Conservation (phyloP, 2,888 invertebrate genomes). For the Myathropa florea region DNA sequence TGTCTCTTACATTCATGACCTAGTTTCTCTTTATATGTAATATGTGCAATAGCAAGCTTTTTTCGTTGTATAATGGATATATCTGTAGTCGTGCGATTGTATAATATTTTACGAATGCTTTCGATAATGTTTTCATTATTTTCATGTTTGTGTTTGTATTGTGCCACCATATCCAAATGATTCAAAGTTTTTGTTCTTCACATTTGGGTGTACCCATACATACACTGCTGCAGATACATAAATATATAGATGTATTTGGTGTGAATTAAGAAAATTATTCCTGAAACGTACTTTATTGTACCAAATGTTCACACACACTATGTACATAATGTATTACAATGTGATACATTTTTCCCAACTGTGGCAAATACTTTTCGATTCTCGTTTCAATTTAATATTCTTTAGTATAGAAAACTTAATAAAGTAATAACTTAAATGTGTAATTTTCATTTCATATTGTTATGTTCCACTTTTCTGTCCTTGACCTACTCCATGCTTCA, state of each 20-base stretch:
- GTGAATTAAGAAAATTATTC: not conserved
- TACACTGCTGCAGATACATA: not conserved
- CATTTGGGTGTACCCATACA: not conserved
- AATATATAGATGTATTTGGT: not conserved
- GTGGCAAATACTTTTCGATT: slow-evolving; percentile 50
- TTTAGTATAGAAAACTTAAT: not conserved
- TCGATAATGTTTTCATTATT: slow-evolving; percentile 65
- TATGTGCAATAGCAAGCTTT: slow-evolving; percentile 66
- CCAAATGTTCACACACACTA: not conserved
- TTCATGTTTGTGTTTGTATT: slow-evolving; percentile 12
- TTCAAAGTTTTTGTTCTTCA: not conserved
- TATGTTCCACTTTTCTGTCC: slow-evolving; percentile 76
- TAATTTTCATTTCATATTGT: slow-evolving; percentile 17
- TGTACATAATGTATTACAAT: not conserved
- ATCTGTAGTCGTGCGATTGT: slow-evolving; percentile 61
- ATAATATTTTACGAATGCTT: slow-evolving; percentile 58
- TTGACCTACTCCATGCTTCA: slow-evolving; percentile 80
- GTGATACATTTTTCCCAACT: not conserved
- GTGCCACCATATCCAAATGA: slow-evolving; percentile 16
- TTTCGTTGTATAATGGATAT: slow-evolving; percentile 57
- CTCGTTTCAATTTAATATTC: not conserved
- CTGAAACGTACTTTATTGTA: not conserved
- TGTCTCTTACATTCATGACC: slow-evolving; percentile 81
- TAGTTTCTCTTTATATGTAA: slow-evolving; percentile 77
- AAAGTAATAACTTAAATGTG: not conserved